phyloP scores from a whole-genome alignment of 2,888 invertebrate genomes.

The Xestia xanthographa region DNA sequence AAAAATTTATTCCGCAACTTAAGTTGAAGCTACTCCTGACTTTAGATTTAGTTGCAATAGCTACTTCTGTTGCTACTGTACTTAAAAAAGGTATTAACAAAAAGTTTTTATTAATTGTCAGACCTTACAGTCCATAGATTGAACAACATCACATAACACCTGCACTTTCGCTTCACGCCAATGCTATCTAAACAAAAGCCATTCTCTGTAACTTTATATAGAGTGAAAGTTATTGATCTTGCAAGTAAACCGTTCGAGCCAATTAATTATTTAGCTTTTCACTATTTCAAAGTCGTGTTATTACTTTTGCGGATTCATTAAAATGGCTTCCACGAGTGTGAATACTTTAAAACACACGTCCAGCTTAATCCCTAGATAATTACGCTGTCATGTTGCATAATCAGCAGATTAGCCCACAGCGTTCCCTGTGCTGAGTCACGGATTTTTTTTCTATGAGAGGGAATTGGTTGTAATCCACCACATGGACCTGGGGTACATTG shows the following conservation, averaged over 20 bases:
- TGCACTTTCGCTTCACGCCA: constrained; percentile 40
- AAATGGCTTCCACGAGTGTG: background rate
- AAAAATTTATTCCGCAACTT: too few species aligned
- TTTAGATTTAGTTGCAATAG: too few species aligned
- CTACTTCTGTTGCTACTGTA: too few species aligned
- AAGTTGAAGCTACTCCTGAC: too few species aligned
- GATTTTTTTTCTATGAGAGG: background rate
- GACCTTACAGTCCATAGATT: constrained; percentile 13
- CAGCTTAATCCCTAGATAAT: background rate
- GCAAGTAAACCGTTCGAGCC: constrained; percentile 10
- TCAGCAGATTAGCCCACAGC: background rate
- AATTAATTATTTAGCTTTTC: constrained; percentile 15
- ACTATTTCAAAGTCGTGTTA: background rate
- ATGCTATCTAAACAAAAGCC: constrained; percentile 20
- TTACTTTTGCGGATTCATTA: background rate
- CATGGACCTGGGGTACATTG: background rate
- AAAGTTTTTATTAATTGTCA: too few species aligned
- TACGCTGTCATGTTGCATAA: background rate
- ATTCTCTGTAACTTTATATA: constrained; percentile 17
- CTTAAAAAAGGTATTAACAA: too few species aligned
- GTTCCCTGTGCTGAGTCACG: background rate
- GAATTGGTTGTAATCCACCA: background rate
- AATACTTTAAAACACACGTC: background rate
- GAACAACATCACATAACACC: constrained; percentile 25
- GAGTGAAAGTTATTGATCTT: constrained; percentile 50